Evolutionary conservation across 2,888 invertebrate species (phyloP).

Genomic region (Adelognathus sp.): DNA sequence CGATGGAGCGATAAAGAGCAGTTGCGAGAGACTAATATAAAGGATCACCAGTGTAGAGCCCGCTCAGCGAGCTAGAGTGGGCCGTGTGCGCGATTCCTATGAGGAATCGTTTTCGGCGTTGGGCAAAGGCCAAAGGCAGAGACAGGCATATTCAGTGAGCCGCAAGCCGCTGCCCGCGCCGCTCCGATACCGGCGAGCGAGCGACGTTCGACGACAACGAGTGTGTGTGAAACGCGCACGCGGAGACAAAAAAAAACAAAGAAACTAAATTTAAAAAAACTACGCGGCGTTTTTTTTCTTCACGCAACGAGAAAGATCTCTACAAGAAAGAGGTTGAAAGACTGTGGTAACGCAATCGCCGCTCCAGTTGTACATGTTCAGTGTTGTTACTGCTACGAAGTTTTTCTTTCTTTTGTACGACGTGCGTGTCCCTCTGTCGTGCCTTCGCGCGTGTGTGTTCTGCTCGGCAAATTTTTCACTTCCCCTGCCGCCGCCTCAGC

Average conservation of each 20-base stretch:
- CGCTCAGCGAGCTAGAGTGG: background rate
- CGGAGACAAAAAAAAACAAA: no score
- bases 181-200: conserved; percentile 53
- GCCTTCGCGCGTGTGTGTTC: conserved; percentile 24
- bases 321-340: no score
- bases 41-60: no score
- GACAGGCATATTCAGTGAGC: conserved; percentile 11
- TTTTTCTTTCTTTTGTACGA: no score
- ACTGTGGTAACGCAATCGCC: no score
- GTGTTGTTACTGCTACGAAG: no score
- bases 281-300: background rate
- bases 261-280: background rate
- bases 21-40: no score
- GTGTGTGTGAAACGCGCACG: no score
- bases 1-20: no score
- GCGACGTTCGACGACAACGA: conserved; percentile 25
- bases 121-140: conserved; percentile 41
- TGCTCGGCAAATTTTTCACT: conserved; percentile 8
- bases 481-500: background rate
- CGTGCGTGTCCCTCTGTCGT: no score
- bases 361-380: no score
- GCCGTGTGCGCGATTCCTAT: conserved; percentile 7
- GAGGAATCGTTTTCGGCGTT: conserved; percentile 30
- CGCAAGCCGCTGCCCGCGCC: background rate
- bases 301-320: no score